A percentile compares a stretch with the other conserved stretches of the same genome.
These are phyloP conservation scores for Laupala kohalensis DNA, from an alignment of 1,140 invertebrate species.

Conservation along the genomic window DNA sequence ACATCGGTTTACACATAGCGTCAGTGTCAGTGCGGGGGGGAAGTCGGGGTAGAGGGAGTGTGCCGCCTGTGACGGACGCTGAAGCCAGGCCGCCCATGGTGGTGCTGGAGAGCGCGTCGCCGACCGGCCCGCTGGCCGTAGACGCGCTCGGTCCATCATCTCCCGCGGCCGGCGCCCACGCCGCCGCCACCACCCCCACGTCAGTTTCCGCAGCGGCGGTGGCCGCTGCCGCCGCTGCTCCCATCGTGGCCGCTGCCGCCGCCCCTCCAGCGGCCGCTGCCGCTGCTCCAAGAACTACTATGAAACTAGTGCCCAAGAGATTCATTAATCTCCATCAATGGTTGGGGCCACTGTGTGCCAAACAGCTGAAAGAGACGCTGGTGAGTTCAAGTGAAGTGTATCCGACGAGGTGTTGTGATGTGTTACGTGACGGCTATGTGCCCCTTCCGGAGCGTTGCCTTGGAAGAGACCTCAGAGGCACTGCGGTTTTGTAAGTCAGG, in stretches of 20 bases:
- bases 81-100: constrained; percentile 3
- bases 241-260: neutral
- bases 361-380: constrained; percentile 56
- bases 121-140: neutral
- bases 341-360: constrained; percentile 60
- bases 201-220: constrained; percentile 26
- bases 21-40: neutral
- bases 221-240: neutral
- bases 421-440: neutral
- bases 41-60: constrained; percentile 8
- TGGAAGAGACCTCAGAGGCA: neutral
- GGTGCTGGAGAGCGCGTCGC: constrained; percentile 7
- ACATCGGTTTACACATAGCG: no score
- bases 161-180: neutral
- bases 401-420: neutral
- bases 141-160: neutral
- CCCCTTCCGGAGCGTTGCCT: neutral
- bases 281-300: constrained; percentile 29
- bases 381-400: constrained; percentile 44
- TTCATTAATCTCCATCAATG: constrained; percentile 79
- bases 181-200: constrained; percentile 60
- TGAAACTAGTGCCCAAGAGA: constrained; percentile 76
- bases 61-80: neutral
- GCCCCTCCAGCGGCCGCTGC: no score
- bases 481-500: neutral